Evolutionary conservation across 2,888 invertebrate species (phyloP), one percentile per base, ranked within the genome.

Genomic region (Adelognathus sp.): DNA sequence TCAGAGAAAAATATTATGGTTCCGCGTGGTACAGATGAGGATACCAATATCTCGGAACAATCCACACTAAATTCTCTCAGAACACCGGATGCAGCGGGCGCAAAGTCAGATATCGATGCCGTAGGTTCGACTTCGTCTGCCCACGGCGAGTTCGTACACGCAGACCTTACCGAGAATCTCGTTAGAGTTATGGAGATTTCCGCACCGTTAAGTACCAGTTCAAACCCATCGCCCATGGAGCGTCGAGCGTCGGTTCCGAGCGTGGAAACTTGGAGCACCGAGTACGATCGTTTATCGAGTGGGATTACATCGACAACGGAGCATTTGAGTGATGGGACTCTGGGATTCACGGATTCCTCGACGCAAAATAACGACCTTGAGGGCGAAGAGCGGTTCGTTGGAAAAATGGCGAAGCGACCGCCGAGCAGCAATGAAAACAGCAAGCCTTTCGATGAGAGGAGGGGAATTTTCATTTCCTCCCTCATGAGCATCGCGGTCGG

Each of bases 311-410:
- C 70, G 11, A 27, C 39, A 33, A 33, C 44, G 11, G n/a, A n/a
- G 11, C 14, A 33, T 41, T 31, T 41, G 14, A 14, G 16, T 29
- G 21, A 36, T 6, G 24, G 29, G 33, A 46, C 9, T 6, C 36
- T n/a, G n/a, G n/a, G 24, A 60, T 64, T 41, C 4, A 11, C 41
- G 44, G 27, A n/a, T 69, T 9, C 18, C 36, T 64, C 76, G 2
- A 36, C 14, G 29, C 58, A 52, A 1, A 63, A 56, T 11, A 21
- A 24, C 14, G 11, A 27, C 2, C 54, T 44, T 18, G 54, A 50
- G 36, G 18, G 18, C 50, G 31, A 52, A 61, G 16, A 21, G 52
- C 64, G 33, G 39, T 7, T n/a, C 33, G 27, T 64, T 31, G 14
- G 5, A 21, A 16, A 18, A 39, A 29, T 1, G 1, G 7, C 24